phyloP scores from a whole-genome alignment of 2,888 invertebrate species.

The Drosophila borborema region DNA sequence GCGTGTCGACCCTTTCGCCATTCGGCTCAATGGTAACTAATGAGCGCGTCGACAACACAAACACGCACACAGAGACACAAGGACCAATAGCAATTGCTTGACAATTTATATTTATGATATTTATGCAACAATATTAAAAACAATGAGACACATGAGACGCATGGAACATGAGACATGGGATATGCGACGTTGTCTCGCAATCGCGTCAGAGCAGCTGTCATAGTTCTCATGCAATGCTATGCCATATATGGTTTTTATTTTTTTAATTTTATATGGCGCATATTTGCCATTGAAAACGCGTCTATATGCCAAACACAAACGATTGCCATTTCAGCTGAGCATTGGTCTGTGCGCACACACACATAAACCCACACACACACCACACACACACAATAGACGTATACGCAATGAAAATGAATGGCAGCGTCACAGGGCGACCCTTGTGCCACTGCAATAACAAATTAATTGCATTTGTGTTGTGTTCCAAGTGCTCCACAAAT shows the following conservation, averaged over 20 bases:
- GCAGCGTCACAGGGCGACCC: too few relatives aligned
- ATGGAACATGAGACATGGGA: neutral
- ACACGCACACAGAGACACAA: neutral
- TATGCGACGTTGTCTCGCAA: conserved; percentile 5
- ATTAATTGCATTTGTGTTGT: conserved; percentile 44
- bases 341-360: neutral
- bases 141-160: conserved; percentile 5
- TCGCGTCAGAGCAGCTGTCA: conserved; percentile 5
- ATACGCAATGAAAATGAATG: conserved; percentile 23
- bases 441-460: conserved; percentile 25
- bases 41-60: conserved; percentile 31
- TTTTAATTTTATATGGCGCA: conserved; percentile 22
- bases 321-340: conserved; percentile 27
- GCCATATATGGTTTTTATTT: conserved; percentile 22
- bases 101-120: conserved; percentile 13
- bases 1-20: conserved; percentile 39
- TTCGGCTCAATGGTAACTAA: conserved; percentile 41
- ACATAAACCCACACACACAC: neutral
- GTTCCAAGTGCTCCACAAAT: conserved; percentile 13
- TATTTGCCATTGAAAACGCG: conserved; percentile 5
- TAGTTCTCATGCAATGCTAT: conserved; percentile 26
- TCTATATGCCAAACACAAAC: conserved; percentile 9
- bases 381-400: neutral
- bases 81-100: neutral
- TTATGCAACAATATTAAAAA: conserved; percentile 13